Conservation (phyloP, 1,140 invertebrate species). For the Drosophila bocqueti region DNA sequence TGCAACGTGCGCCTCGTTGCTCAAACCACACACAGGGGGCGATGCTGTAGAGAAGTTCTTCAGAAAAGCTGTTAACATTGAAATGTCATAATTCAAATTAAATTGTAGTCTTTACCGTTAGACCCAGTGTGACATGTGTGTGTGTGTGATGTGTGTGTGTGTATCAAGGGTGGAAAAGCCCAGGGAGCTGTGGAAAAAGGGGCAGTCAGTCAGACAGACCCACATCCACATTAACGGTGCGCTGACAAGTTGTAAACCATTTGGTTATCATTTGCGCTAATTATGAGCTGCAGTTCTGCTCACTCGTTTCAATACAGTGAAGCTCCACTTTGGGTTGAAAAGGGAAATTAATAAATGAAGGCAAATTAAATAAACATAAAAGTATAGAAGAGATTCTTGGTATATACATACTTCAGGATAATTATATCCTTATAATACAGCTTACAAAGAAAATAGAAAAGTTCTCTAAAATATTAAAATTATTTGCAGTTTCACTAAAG, state of each 20-base stretch:
- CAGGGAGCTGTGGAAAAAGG: not conserved
- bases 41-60: constrained; percentile 23
- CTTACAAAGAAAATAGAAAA: not conserved
- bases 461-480: not conserved
- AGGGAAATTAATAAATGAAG: not conserved
- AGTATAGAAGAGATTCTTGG: too few species aligned
- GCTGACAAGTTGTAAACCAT: constrained; percentile 62
- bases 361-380: not conserved
- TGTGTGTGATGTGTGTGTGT: not conserved
- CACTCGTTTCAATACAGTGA: constrained; percentile 14
- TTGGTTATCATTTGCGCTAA: constrained; percentile 68
- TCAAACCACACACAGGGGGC: not conserved
- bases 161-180: constrained; percentile 15
- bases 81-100: constrained; percentile 83
- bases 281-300: constrained; percentile 53
- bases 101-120: constrained; percentile 80
- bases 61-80: constrained; percentile 75
- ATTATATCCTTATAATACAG: too few species aligned
- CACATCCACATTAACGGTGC: constrained; percentile 41
- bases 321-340: not conserved
- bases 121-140: not conserved
- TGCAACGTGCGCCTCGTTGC: constrained; percentile 16
- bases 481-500: not conserved
- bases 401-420: too few species aligned
- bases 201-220: not conserved